Evolutionary conservation across 2,797 vertebrate species (phyloP), one percentile per base, ranked within the genome.

Genomic region (Hipposideros larvatus): DNA sequence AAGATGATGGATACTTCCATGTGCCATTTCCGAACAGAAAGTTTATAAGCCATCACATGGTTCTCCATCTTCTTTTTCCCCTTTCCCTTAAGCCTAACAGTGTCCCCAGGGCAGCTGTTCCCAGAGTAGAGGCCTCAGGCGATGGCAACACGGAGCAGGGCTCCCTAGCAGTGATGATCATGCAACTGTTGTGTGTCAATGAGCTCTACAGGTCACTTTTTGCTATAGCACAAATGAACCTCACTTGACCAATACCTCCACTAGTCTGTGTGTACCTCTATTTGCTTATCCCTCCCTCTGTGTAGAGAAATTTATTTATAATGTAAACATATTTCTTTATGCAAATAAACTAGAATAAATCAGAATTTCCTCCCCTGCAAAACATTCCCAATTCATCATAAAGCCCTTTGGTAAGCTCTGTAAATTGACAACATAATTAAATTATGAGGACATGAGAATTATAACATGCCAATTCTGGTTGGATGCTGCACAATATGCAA

Each of bases 381-480:
- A 93, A 55, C 86, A 43, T 92, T 97, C 48, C 61, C 68, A 96
- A 82, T 70, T 46, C 8, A 77, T 61, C 28, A 87, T 91, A 92
- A 97, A 96, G 95, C 70, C 71, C 9, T 82, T 91, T 66, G 80
- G 73, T 57, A n/a, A 94, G 65, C 94, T 41, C 53, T 90, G 87
- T 43, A 95, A 94, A 80, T 88, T 82, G 59, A 55, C 51, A 83
- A n/a, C n/a, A 78, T 93, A 77, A 92, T 94, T 91, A 95, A 97
- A 96, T 97, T 65, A 97, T 31, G 68, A 87, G 53, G 80, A 34
- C 53, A 53, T 6, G 31, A 46, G 24, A 85, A 24, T 80, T 79
- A 91, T 24, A 73, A 43, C 94, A 93, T 96, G 3, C 15, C 92
- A 85, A 77, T 46, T 87, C 41, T 26, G 11, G 21, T 77, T 85